Evolutionary conservation across 2,888 invertebrate genomes (phyloP).

Genomic region (Seladonia tumulorum): DNA sequence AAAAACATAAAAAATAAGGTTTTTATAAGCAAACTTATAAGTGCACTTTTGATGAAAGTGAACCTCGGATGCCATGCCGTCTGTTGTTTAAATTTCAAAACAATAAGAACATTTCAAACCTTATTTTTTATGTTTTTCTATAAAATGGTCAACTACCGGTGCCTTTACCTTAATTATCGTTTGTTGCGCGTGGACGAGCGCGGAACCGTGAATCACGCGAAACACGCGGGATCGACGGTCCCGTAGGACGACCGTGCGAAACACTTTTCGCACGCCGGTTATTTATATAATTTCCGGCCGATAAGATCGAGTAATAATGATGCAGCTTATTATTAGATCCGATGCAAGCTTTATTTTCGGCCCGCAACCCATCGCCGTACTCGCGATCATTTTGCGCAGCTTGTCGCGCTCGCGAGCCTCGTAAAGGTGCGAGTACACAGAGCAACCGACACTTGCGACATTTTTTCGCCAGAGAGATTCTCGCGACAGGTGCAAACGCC

Average conservation of each 20-base stretch:
- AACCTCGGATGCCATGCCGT: too few species aligned
- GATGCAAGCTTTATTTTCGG: constrained; percentile 51
- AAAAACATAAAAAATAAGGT: too few species aligned
- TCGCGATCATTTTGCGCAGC: constrained; percentile 6
- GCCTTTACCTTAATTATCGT: too few species aligned
- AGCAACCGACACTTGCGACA: neutral
- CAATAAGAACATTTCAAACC: too few species aligned
- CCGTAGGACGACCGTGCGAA: neutral
- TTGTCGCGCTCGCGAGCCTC: neutral
- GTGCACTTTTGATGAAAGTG: too few species aligned
- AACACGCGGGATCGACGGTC: neutral
- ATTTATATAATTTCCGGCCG: constrained; percentile 36
- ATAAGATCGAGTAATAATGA: constrained; percentile 40
- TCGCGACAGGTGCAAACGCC: neutral
- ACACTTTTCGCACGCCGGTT: constrained; percentile 4
- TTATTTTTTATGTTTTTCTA: too few species aligned
- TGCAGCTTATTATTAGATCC: constrained; percentile 49
- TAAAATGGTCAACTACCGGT: too few species aligned
- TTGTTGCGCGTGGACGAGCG: neutral
- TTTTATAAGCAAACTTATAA: too few species aligned
- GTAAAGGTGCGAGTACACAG: neutral
- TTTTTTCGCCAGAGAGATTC: neutral
- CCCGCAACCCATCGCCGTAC: neutral
- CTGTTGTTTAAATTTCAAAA: too few species aligned
- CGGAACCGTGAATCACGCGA: neutral